Base-by-base conservation (phyloP, 2,888 invertebrate species). In the Scaptomyza reducta region DNA sequence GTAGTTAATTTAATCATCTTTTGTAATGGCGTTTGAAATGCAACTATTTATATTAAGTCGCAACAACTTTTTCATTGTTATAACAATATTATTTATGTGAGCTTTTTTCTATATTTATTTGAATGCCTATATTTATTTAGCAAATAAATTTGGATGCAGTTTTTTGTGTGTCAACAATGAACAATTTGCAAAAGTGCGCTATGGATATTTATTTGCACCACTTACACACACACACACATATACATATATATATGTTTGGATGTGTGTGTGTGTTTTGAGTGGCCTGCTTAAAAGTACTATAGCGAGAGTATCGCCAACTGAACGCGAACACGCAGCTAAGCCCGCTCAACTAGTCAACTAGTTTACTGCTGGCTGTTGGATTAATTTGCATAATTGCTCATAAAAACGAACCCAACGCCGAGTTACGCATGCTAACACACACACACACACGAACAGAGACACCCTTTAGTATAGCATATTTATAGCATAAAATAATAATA, bases 341-440 rank as follows among this genome's bases (percentile, higher is more conserved):
- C n/a, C n/a, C n/a, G n/a, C n/a, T n/a, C n/a, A 44, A 53, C 62
- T 56, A 67, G 63, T 64, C 56, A 74, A 53, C 64, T 77, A 57
- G 81, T 74, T 74, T 63, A 79, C 56, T 60, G 64, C 71, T 56
- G 76, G 60, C 67, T 62, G 73, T 72, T 77, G 79, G 80, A 75
- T 81, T 84, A 81, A 84, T 84, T 84, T 84, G 87, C 87, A 84
- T 84, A 84, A 87, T 84, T 86, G 84, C 79, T 81, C 77, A 77
- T 87, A 77, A 84, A 86, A 86, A 68, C 54, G 73, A 35, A 75
- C 68, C 83, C 70, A 75, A 79, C 70, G 74, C 82, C n/a, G n/a
- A n/a, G n/a, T n/a, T n/a, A n/a, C n/a, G n/a, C n/a, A n/a, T n/a
- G n/a, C n/a, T n/a, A n/a, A n/a, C n/a, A n/a, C n/a, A n/a, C n/a